Conservation (phyloP, 2,113 vertebrate genomes). For the Cyanoramphus novaezelandiae region DNA sequence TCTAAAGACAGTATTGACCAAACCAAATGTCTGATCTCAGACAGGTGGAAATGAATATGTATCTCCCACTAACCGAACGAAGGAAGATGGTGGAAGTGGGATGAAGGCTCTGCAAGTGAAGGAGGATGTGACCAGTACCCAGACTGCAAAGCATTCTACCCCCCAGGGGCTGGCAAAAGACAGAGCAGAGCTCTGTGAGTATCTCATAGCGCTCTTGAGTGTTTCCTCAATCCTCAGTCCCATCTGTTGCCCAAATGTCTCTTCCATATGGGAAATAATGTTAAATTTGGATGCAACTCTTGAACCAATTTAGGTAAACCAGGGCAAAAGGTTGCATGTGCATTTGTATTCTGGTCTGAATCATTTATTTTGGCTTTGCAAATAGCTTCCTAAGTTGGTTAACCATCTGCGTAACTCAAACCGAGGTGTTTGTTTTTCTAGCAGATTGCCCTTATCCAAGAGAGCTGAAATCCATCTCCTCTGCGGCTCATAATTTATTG, state of each 20-base stretch:
- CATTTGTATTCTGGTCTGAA: constrained; percentile 15
- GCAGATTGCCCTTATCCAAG: constrained; percentile 46
- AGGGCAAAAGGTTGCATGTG: constrained; percentile 22
- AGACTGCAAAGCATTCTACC: constrained; percentile 63
- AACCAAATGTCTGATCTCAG: constrained; percentile 45
- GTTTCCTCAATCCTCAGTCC: not conserved
- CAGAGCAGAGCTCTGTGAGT: constrained; percentile 79
- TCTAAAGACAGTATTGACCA: not conserved
- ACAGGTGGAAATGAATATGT: constrained; percentile 71
- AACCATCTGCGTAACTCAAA: not conserved
- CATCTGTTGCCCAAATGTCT: constrained; percentile 62
- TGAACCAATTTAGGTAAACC: constrained; percentile 34
- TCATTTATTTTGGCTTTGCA: constrained; percentile 58
- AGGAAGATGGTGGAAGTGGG: constrained; percentile 49
- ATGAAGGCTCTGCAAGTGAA: constrained; percentile 59
- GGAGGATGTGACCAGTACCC: constrained; percentile 61
- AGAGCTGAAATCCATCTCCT: constrained; percentile 38
- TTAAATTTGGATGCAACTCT: constrained; percentile 32
- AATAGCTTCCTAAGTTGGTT: constrained; percentile 52
- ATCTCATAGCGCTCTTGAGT: not conserved
- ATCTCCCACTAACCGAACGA: constrained; percentile 58
- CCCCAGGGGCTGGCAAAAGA: constrained; percentile 75
- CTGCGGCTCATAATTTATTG: not conserved
- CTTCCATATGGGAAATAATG: constrained; percentile 31
- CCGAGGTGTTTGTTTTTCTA: constrained; percentile 48